These are phyloP conservation scores for Sternarchorhynchus goeldii DNA, from an alignment of 2,797 vertebrate genomes.

Conservation along the genomic window DNA sequence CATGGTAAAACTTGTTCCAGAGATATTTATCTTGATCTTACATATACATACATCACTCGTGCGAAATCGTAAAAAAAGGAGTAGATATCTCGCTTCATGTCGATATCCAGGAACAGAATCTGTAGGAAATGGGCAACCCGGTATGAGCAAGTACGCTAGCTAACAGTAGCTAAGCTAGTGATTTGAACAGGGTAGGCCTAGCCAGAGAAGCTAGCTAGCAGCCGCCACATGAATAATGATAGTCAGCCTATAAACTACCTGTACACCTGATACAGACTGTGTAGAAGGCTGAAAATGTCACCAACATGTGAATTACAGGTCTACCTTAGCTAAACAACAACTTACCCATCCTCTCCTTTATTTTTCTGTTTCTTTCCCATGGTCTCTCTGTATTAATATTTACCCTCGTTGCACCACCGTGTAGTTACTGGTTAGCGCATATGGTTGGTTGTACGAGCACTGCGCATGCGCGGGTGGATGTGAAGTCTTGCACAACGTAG, in stretches of 20 bases:
- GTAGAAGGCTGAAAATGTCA: neutral
- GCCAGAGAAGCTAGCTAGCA: constrained; percentile 36
- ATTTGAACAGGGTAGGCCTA: constrained; percentile 39
- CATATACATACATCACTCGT: too few relatives aligned
- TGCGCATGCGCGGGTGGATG: constrained; percentile 53
- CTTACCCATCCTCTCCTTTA: constrained; percentile 76
- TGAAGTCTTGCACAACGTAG: too few relatives aligned
- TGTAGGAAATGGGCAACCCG: too few relatives aligned
- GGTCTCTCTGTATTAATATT: constrained; percentile 43
- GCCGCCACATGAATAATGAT: constrained; percentile 47
- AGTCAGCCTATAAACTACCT: constrained; percentile 39
- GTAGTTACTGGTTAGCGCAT: constrained; percentile 50
- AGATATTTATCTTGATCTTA: too few relatives aligned
- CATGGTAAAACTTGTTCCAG: too few relatives aligned
- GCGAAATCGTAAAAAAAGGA: too few relatives aligned
- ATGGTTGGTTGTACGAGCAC: constrained; percentile 43
- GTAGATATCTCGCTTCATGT: too few relatives aligned
- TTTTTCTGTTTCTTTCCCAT: constrained; percentile 84
- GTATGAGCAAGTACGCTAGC: too few relatives aligned
- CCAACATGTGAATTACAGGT: neutral
- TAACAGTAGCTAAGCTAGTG: too few relatives aligned
- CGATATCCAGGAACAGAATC: too few relatives aligned
- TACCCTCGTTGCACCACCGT: constrained; percentile 48
- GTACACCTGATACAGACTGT: neutral
- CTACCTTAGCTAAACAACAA: neutral